Base-by-base conservation (phyloP, 2,888 invertebrate genomes). In the Megastigmus dorsalis region DNA sequence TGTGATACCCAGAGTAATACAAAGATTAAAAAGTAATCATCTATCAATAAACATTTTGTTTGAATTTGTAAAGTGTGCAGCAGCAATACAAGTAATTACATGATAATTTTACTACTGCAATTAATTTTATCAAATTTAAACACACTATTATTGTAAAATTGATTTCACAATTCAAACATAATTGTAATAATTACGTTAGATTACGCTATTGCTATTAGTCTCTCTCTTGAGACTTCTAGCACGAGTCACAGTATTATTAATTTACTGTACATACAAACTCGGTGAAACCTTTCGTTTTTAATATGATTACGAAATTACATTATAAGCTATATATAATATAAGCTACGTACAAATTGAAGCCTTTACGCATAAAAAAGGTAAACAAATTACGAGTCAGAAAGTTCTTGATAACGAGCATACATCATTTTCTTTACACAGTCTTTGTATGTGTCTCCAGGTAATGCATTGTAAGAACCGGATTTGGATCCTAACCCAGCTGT, bases 371-470 rank as follows among this genome's bases (percentile, higher is more conserved):
- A 75, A 70, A 70, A 73, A 41, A 71, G 15, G 23, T 50, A 48
- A 68, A 66, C 38, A 59, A 36, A 57, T 72, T 86, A 87, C 80
- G 86, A 91, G 57, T 93, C 93, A 1, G 93, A 91, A 23, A 95
- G 89, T 88, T 96, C 96, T 86, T 95, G 94, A 85, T 95, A 97
- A 83, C 96, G 91, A 0, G 95, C 95, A 83, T 94, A 94, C 93
- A 96, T 95, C 86, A 95, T 93, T 88, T 96, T 95, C 86, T 96
- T 95, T 0, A 96, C 96, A 74, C 95, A 95, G 83, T 96, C 95
- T 89, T 96, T 93, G 86, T 97, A 96, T 0, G 95, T 95, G 84
- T 95, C 95, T 18, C 95, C 95, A 0, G 95, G 95, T 75, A 93
- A 91, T 0, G 95, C 93, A 50, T 93, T 93, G 84, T 95, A 94